Percentiles rank a stretch among this genome's conserved stretches.
Conservation (phyloP, 2,113 vertebrate species). For the Delphinapterus leucas region DNA sequence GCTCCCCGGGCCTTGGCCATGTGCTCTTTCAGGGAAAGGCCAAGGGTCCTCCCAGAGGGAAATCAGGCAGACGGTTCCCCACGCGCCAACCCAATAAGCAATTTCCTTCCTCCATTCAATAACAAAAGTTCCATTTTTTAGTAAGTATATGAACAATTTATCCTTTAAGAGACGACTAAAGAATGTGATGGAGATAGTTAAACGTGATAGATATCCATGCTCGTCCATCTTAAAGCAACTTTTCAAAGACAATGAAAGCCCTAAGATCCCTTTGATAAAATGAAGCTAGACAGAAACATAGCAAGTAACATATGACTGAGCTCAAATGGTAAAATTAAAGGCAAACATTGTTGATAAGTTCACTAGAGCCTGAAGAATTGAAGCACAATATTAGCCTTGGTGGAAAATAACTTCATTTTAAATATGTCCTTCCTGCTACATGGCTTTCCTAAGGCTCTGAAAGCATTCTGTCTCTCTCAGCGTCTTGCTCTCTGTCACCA, state of each 20-base stretch:
- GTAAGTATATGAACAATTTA: conserved; percentile 78
- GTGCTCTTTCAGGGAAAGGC: neutral
- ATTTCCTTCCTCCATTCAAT: conserved; percentile 62
- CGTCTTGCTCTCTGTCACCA: neutral
- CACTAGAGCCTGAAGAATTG: conserved; percentile 66
- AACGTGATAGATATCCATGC: conserved; percentile 79
- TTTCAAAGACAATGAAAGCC: conserved; percentile 81
- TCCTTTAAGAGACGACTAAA: conserved; percentile 78
- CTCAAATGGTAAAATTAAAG: conserved; percentile 79
- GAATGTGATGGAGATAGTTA: conserved; percentile 82
- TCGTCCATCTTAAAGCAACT: conserved; percentile 81
- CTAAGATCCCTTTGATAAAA: conserved; percentile 76
- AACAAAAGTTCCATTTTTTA: conserved; percentile 77
- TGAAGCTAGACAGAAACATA: conserved; percentile 73
- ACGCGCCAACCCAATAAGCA: neutral
- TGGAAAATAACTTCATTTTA: conserved; percentile 72
- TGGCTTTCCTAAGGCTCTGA: conserved; percentile 37
- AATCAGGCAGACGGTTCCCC: neutral
- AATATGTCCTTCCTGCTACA: conserved; percentile 66
- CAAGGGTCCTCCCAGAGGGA: neutral
- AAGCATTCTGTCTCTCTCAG: conserved; percentile 43
- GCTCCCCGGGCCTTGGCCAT: neutral
- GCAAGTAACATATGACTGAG: conserved; percentile 73
- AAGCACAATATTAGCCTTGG: conserved; percentile 76
- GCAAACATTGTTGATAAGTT: conserved; percentile 82